Evolutionary conservation across 2,113 vertebrate genomes (phyloP), one percentile per base, ranked within the genome.

Genomic region (Pseudorectes ferrugineus): DNA sequence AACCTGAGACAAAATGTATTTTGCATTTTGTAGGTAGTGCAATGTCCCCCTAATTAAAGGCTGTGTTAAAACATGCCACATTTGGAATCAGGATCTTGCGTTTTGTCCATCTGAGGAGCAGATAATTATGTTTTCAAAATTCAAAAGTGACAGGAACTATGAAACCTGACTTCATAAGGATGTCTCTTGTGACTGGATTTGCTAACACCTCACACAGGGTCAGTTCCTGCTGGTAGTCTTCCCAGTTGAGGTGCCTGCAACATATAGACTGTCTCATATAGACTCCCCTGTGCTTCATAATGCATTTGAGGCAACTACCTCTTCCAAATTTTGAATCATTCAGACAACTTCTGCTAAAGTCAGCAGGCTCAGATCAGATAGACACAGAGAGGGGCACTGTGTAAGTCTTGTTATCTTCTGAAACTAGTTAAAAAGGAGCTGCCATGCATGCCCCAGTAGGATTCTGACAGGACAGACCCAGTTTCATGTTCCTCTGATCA

Each of bases 251-350:
- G 29, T 19, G 26, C 21, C 33, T 58, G 11, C 33, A 52, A 70
- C 7, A 35, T 12, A n/a, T 0, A 48, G 36, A 61, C 5, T 36
- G 19, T 52, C 36, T 40, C 14, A 33, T 9, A 42, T 0, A 36
- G 16, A 55, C 16, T 33, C 29, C 20, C 42, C 6, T 25, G 45
- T 28, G 51, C 51, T 36, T 89, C 29, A 1, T 19, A n/a, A 29
- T 1, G 35, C 17, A 29, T 24, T 48, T 59, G 71, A 63, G 62
- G 68, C 24, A 85, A 19, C 19, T 25, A 29, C 13, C 31, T 72
- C 62, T 61, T 75, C 45, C 78, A 90, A 72, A 90, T 24, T 78
- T 62, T 36, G 46, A 81, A 67, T n/a, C 22, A 78, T 72, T 72
- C 52, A 52, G 40, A 42, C 28, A 77, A 71, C 15, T 77, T 54